Percentiles rank a stretch among this genome's conserved stretches.
These are phyloP conservation scores for Anolis carolinensis DNA, from an alignment of 2,113 vertebrate genomes.

Conservation along the genomic window DNA sequence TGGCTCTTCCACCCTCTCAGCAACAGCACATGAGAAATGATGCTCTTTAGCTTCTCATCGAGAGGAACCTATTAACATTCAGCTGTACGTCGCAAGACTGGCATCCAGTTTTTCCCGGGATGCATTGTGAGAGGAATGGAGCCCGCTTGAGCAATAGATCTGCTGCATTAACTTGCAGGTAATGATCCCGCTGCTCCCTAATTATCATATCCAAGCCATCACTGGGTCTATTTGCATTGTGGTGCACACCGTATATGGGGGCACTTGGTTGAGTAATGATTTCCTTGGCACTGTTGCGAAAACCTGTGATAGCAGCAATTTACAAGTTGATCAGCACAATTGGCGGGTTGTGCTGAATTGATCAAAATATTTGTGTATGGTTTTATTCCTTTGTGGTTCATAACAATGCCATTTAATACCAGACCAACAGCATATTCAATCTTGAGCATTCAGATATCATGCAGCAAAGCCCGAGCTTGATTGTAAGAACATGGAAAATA, in stretches of 20 bases:
- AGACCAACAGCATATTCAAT: background rate
- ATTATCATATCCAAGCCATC: constrained; percentile 55
- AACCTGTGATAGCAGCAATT: constrained; percentile 62
- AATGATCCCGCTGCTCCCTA: constrained; percentile 49
- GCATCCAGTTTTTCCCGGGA: constrained; percentile 31
- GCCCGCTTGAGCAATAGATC: constrained; percentile 6
- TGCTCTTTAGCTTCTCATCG: constrained; percentile 42
- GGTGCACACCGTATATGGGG: background rate
- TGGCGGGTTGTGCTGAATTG: constrained; percentile 69
- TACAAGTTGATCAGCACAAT: constrained; percentile 60
- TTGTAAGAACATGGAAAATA: background rate
- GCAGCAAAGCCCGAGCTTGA: constrained; percentile 40
- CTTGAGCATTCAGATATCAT: constrained; percentile 42
- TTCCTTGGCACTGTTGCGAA: constrained; percentile 53
- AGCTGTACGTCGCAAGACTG: constrained; percentile 28
- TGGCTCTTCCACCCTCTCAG: constrained; percentile 22
- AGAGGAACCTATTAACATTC: constrained; percentile 31
- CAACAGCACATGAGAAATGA: constrained; percentile 33
- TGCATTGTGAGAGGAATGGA: constrained; percentile 21
- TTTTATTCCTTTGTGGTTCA: constrained; percentile 57
- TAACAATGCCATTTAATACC: constrained; percentile 61
- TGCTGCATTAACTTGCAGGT: constrained; percentile 40
- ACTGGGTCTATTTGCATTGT: constrained; percentile 49
- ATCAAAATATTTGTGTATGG: constrained; percentile 62
- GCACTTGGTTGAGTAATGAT: constrained; percentile 57